Base-by-base conservation (phyloP, 2,888 invertebrate species). In the Dascillus cervinus region DNA sequence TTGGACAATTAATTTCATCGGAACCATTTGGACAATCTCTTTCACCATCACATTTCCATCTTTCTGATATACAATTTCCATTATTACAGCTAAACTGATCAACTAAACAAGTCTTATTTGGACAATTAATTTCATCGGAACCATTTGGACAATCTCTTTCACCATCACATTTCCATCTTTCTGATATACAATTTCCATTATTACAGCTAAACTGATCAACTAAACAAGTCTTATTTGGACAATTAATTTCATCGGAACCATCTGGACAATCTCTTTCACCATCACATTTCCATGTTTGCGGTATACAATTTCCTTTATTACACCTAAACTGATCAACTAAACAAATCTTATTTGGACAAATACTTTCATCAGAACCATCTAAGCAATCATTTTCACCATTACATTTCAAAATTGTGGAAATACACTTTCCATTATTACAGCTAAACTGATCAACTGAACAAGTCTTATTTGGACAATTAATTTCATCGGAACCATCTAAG, bases 21-120 rank as follows among this genome's bases (percentile, higher is more conserved):
- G 80, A 79, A 5, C 70, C 65, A 51, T 87, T 86, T 1, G 75
- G 68, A 47, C 87, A 87, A 51, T 88, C 86, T 49, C 81, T 74
- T 56, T 82, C 82, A 1, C 77, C 77, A 53, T 87, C 85, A 60
- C 87, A 87, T 1, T 67, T 66, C 78, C 82, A 82, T 4, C 71
- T 65, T 1, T 64, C 58, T 0, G 77, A 71, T 28, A 87, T 81
- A 48, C 87, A 88, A 12, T 76, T 70, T 0, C 80, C 79, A 53
- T 80, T 84, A 23, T 71, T 70, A 55, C 88, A 88, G 8, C 67
- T 66, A 55, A 84, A 87, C 52, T 85, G 78, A 11, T 62, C 59
- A 38, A 62, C 56, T 1, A 69, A 70, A 49, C 78, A 77, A 24
- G 67, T 68, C 1, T 62, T 56, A 39, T 67, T 66, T 0, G 68